These are phyloP conservation scores for Brachionus rotundiformis DNA, from an alignment of 1,140 invertebrate species.

Conservation along the genomic window DNA sequence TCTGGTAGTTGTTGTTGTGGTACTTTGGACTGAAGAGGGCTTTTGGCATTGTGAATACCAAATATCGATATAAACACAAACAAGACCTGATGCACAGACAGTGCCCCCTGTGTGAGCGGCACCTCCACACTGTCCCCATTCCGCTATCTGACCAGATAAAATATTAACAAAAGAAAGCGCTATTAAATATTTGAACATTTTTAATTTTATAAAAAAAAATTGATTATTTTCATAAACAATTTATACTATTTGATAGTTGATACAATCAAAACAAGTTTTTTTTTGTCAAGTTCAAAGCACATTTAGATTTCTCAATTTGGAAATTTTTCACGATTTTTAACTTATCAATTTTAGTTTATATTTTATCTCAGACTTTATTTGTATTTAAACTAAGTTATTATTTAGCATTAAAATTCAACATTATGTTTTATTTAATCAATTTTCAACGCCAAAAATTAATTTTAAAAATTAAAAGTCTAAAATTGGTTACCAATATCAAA, in stretches of 20 bases:
- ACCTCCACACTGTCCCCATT: conserved; percentile 29
- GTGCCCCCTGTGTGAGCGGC: not conserved
- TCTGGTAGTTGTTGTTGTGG: not conserved
- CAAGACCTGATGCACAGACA: not conserved
- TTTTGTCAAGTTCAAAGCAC: not conserved
- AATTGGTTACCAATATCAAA: no score
- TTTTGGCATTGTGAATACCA: conserved; percentile 46
- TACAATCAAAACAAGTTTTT: not conserved
- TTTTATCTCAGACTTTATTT: not conserved
- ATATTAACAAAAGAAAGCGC: not conserved
- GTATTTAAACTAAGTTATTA: not conserved
- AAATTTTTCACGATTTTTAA: not conserved
- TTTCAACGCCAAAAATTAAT: not conserved
- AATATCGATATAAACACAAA: not conserved
- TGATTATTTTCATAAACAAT: no score
- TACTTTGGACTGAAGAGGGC: not conserved
- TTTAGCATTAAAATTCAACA: not conserved
- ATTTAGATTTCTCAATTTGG: not conserved
- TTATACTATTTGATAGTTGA: no score
- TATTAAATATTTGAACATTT: conserved; percentile 29
- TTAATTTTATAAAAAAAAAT: not conserved
- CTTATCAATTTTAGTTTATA: not conserved
- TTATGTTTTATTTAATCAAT: not conserved
- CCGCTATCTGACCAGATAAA: not conserved
- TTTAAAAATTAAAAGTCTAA: no score